Conservation (phyloP, 1,140 invertebrate species). For the Zaprionus vittiger region DNA sequence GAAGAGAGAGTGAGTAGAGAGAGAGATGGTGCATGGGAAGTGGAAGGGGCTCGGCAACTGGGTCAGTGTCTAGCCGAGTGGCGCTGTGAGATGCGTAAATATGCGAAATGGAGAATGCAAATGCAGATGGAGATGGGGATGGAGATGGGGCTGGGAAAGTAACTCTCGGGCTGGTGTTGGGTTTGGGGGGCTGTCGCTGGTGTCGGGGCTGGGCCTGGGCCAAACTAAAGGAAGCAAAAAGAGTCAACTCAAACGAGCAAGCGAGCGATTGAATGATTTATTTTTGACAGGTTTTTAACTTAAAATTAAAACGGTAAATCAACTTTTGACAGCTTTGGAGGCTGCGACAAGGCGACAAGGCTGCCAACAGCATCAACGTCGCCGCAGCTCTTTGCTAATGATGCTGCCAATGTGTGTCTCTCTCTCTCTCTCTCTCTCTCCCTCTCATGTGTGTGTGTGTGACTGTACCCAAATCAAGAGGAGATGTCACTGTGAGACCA, state of each 20-base stretch:
- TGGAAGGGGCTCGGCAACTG: conserved; percentile 16
- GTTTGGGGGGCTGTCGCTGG: not conserved
- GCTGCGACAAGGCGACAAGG: conserved; percentile 72
- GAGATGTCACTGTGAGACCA: conserved; percentile 24
- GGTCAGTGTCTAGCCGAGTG: conserved; percentile 39
- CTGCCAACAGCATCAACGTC: conserved; percentile 66
- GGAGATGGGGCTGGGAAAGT: too few relatives aligned
- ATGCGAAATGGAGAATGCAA: conserved; percentile 24
- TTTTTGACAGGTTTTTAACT: conserved; percentile 84
- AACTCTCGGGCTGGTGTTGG: not conserved
- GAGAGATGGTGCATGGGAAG: not conserved
- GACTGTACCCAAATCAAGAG: conserved; percentile 76
- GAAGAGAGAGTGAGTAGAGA: not conserved
- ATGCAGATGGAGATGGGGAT: not conserved
- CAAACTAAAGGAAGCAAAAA: conserved; percentile 9
- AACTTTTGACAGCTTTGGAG: conserved; percentile 80
- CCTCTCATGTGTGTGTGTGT: conserved; percentile 38
- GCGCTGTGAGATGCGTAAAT: conserved; percentile 52
- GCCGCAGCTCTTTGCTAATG: conserved; percentile 74
- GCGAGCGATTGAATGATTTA: conserved; percentile 84
- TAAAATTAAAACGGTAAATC: conserved; percentile 84
- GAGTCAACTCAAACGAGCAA: conserved; percentile 29
- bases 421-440: conserved; percentile 1
- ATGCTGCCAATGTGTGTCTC: conserved; percentile 56
- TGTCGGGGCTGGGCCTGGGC: conserved; percentile 1